phyloP scores from a whole-genome alignment of 2,113 vertebrate species.

The Charina bottae region DNA sequence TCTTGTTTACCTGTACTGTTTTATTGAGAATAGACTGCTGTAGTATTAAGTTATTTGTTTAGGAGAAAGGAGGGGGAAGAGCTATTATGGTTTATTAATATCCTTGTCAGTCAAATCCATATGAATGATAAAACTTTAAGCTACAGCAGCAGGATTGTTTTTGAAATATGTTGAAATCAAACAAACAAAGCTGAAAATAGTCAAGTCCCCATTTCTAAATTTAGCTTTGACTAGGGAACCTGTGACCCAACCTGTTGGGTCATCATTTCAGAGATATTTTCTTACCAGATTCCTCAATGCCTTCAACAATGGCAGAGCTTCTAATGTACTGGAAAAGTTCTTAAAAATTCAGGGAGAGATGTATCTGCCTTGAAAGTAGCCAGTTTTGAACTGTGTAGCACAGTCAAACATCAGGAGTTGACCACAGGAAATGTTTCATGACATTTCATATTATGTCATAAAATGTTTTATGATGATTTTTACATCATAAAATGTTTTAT shows the following conservation, averaged over 20 bases:
- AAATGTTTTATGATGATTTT: too few species aligned
- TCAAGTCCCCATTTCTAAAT: background rate
- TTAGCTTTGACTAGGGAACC: background rate
- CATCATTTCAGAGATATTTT: too few species aligned
- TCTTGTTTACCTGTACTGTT: background rate
- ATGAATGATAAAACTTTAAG: background rate
- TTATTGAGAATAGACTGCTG: background rate
- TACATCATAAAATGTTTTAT: too few species aligned
- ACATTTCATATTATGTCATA: too few species aligned
- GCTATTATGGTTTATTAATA: slow-evolving; percentile 9
- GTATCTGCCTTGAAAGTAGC: too few species aligned
- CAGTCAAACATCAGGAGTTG: too few species aligned
- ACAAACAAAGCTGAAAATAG: background rate
- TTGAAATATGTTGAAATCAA: background rate
- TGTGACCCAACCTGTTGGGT: too few species aligned
- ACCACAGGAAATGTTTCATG: too few species aligned
- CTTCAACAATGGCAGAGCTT: too few species aligned
- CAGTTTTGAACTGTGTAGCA: too few species aligned
- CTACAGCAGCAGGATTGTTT: slow-evolving; percentile 16
- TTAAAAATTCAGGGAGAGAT: too few species aligned
- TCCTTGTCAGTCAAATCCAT: background rate
- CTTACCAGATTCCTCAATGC: background rate
- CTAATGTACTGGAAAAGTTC: too few species aligned
- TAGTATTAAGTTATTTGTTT: background rate
- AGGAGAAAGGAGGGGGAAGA: background rate